These are phyloP conservation scores for Pteria penguin DNA, from an alignment of 2,888 invertebrate species.

Conservation along the genomic window DNA sequence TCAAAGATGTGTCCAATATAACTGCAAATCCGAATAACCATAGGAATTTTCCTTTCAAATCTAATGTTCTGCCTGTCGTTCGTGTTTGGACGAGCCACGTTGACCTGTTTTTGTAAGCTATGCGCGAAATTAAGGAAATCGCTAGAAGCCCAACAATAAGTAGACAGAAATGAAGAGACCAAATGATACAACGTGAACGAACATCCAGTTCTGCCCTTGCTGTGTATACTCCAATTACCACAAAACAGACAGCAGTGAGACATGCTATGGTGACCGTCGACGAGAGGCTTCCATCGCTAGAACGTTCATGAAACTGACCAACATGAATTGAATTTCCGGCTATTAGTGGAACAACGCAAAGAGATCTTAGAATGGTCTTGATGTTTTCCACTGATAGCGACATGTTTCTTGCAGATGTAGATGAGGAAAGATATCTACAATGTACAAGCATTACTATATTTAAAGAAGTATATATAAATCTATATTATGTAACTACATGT, in stretches of 20 bases:
- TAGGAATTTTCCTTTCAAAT: constrained; percentile 9
- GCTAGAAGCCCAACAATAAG: not conserved
- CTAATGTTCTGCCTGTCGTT: not conserved
- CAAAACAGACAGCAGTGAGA: constrained; percentile 1
- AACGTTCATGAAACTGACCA: not conserved
- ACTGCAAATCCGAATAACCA: constrained; percentile 11
- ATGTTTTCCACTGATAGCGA: not conserved
- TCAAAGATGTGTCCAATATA: constrained; percentile 14
- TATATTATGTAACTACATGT: too few relatives aligned
- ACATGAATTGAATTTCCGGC: constrained; percentile 10
- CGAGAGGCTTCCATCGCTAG: constrained; percentile 10
- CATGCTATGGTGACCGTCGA: constrained; percentile 22
- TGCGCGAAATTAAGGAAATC: not conserved
- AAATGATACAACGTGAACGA: not conserved
- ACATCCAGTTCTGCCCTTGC: not conserved
- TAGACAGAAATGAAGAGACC: not conserved
- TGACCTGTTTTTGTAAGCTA: constrained; percentile 3
- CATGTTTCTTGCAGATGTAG: too few relatives aligned
- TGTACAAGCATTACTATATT: too few relatives aligned
- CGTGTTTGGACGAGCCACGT: not conserved
- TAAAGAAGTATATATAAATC: too few relatives aligned
- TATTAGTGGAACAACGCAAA: constrained; percentile 1
- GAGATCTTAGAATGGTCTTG: not conserved
- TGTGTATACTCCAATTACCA: constrained; percentile 13
- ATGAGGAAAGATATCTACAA: too few relatives aligned